Conservation (phyloP, 2,888 invertebrate genomes). For the Drosophila conformis region DNA sequence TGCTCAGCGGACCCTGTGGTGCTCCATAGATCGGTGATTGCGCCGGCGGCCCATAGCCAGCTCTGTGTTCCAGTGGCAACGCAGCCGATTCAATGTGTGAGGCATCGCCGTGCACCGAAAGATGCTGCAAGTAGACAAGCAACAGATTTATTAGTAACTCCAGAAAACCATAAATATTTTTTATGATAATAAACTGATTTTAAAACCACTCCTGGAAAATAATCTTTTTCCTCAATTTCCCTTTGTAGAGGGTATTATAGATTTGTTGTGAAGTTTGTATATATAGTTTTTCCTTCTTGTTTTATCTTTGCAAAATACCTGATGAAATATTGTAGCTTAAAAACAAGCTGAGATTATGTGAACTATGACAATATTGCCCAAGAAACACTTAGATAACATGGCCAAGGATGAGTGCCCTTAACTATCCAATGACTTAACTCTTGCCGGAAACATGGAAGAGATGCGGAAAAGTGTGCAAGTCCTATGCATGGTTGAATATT, state of each 20-base stretch:
- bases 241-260: too few relatives aligned
- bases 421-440: conserved; percentile 15
- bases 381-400: neutral
- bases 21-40: conserved; percentile 85
- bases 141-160: neutral
- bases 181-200: neutral
- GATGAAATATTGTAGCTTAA: neutral
- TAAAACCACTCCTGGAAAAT: neutral
- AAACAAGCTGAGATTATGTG: neutral
- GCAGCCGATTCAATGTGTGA: conserved; percentile 92
- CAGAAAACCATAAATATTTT: neutral
- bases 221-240: neutral
- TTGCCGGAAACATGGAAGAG: conserved; percentile 38
- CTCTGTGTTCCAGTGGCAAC: conserved; percentile 92
- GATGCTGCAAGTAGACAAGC: conserved; percentile 86
- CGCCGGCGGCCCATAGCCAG: conserved; percentile 89
- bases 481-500: conserved; percentile 43
- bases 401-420: neutral
- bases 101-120: conserved; percentile 89
- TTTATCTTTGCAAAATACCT: neutral
- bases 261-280: too few relatives aligned
- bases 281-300: neutral
- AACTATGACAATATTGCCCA: neutral
- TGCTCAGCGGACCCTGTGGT: conserved; percentile 81
- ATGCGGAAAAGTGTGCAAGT: conserved; percentile 61